Base-by-base conservation (phyloP, 2,797 vertebrate genomes). In the Oreortyx pictus region DNA sequence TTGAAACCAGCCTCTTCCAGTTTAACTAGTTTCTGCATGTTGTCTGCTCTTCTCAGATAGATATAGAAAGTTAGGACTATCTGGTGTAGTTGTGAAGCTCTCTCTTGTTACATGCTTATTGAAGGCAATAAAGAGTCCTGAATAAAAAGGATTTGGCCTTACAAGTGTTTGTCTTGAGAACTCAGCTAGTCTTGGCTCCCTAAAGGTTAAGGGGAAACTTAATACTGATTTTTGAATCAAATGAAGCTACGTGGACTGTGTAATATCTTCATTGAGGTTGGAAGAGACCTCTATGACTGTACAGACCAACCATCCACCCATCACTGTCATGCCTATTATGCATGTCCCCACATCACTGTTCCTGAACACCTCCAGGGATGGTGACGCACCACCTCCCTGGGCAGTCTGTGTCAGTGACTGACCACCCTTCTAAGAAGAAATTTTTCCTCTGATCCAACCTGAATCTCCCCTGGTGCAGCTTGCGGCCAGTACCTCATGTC, bases 51-150 rank as follows among this genome's bases (percentile, higher is more conserved):
- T 41, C 80, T 54, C 27, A 50, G 52, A 79, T 79, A 64, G 49
- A 82, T n/a, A 35, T 54, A 62, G 82, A 74, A 75, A 65, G 57
- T 61, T 68, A 33, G 47, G 92, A 80, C 72, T 72, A 80, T 61
- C 64, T 72, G 13, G 50, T 57, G 78, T 10, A 49, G 57, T 27
- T 44, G 19, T 44, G 37, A 52, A 77, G 41, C 46, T 90, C 50
- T 25, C 31, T 29, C 31, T 27, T 68, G 13, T 57, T 82, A 19
- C 5, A 4, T 8, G 2, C 66, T 57, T 33, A 33, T 20, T 57
- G 19, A 33, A 33, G n/a, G 56, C 56, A 20, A 33, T 22, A 33
- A 33, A 22, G 56, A 57, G 12, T 33, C 27, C n/a, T 14, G n/a
- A 33, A 14, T 57, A 57, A 57, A 57, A 22, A 13, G n/a, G 49